Conservation (phyloP, 2,797 vertebrate species). For the Momotus momota region DNA sequence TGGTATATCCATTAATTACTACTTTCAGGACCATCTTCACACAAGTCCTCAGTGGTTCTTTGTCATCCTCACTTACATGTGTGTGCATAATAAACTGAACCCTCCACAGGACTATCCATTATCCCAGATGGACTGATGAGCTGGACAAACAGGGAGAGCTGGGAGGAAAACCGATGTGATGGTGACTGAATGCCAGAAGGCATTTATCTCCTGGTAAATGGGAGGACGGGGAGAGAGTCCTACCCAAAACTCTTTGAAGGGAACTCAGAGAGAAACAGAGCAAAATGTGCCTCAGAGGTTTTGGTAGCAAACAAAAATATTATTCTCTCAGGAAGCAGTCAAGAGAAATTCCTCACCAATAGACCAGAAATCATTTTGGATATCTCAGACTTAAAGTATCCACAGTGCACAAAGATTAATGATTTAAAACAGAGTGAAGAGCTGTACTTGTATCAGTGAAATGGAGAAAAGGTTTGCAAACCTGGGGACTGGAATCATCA, state of each 20-base stretch:
- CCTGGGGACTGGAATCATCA: accelerated
- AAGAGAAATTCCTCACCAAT: neutral
- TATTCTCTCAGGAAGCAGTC: neutral
- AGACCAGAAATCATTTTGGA: neutral
- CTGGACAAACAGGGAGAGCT: neutral
- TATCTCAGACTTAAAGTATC: neutral
- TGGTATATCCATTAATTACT: neutral
- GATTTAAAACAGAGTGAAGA: neutral
- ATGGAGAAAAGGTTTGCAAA: neutral
- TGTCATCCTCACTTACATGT: neutral
- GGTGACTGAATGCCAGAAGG: neutral
- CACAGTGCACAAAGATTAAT: neutral
- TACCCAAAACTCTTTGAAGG: neutral
- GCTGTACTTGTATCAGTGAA: neutral
- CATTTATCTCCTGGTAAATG: neutral
- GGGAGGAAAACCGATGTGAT: neutral
- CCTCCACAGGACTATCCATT: neutral
- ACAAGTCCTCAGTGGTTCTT: neutral
- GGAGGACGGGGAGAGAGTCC: neutral
- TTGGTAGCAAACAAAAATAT: neutral
- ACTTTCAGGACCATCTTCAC: neutral
- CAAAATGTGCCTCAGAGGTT: neutral
- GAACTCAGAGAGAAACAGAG: neutral
- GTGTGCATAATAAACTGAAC: neutral
- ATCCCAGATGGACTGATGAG: neutral